Evolutionary conservation across 30 jellyfish, hydroid and myxozoan genomes (phyloP).

Genomic region (Chrysaora quinquecirrha): DNA sequence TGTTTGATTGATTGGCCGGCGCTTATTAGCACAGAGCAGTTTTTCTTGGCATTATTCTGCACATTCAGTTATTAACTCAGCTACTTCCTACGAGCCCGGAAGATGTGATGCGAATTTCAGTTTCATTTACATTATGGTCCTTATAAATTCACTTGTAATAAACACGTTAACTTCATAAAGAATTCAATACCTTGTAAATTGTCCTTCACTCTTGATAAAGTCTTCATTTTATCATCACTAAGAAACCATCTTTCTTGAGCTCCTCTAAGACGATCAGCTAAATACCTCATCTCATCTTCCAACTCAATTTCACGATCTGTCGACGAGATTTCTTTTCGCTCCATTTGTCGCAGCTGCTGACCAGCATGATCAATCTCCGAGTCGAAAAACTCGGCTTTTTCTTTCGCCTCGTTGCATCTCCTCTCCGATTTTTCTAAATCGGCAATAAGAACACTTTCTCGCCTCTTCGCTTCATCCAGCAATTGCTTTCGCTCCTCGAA

Average conservation of each 20-base stretch:
- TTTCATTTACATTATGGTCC: too few relatives aligned
- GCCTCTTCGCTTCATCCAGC: conserved; percentile 82
- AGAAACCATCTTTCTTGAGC: conserved; percentile 75
- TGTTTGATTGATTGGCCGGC: too few relatives aligned
- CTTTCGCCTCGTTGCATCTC: conserved; percentile 53
- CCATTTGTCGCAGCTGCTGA: conserved; percentile 63
- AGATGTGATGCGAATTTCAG: too few relatives aligned
- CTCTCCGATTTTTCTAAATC: conserved; percentile 59
- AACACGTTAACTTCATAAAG: too few relatives aligned
- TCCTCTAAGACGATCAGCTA: conserved; percentile 56
- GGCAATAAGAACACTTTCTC: conserved; percentile 42
- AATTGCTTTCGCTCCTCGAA: conserved; percentile 69
- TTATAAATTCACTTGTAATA: too few relatives aligned
- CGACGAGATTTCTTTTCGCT: conserved; percentile 63
- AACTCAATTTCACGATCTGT: conserved; percentile 64
- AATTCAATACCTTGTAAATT: conserved; percentile 84
- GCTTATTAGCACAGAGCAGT: too few relatives aligned
- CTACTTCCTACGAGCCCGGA: too few relatives aligned
- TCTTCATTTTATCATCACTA: conserved; percentile 42
- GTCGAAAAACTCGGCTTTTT: conserved; percentile 67
- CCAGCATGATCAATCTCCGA: conserved; percentile 69
- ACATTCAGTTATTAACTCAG: too few relatives aligned
- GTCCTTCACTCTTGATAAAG: conserved; percentile 64
- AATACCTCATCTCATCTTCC: conserved; percentile 72
- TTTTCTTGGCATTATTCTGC: too few relatives aligned